These are phyloP conservation scores for Harpegnathos saltator DNA, from an alignment of 1,140 invertebrate genomes.

Conservation along the genomic window DNA sequence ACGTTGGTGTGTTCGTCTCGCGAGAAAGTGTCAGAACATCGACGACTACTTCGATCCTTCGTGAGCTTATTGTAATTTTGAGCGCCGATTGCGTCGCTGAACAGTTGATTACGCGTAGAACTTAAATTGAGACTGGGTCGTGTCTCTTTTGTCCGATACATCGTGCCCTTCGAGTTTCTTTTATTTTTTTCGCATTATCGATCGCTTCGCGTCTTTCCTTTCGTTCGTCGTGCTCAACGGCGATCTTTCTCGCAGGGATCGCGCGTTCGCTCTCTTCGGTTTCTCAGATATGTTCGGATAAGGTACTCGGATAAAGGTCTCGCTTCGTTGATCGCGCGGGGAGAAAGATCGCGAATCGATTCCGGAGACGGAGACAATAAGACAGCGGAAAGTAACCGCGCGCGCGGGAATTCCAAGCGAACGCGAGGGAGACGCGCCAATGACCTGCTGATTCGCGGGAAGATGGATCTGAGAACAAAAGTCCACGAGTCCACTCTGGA, in stretches of 20 bases:
- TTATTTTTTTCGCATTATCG: no score
- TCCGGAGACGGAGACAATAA: constrained; percentile 2
- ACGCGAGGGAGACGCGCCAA: background rate
- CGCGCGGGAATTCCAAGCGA: constrained; percentile 2
- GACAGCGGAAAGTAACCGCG: background rate
- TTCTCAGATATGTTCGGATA: background rate
- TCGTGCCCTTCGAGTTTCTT: no score
- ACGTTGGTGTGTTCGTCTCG: constrained; percentile 28
- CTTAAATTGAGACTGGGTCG: no score
- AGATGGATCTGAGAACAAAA: constrained; percentile 11
- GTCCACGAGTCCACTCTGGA: background rate
- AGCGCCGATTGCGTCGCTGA: background rate
- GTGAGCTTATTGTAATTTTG: constrained; percentile 8
- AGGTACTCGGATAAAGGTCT: no score
- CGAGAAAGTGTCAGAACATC: background rate
- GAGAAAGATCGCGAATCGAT: constrained; percentile 27
- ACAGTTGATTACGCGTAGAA: no score
- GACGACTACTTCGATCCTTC: constrained; percentile 16
- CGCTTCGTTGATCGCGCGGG: background rate
- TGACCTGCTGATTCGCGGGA: background rate
- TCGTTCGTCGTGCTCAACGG: no score
- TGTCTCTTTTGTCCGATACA: no score
- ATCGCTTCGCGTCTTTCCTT: no score
- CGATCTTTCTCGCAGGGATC: background rate
- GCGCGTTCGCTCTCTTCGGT: background rate